These are phyloP conservation scores for Branchinecta lindahli DNA, from an alignment of 1,140 invertebrate genomes.

Conservation along the genomic window DNA sequence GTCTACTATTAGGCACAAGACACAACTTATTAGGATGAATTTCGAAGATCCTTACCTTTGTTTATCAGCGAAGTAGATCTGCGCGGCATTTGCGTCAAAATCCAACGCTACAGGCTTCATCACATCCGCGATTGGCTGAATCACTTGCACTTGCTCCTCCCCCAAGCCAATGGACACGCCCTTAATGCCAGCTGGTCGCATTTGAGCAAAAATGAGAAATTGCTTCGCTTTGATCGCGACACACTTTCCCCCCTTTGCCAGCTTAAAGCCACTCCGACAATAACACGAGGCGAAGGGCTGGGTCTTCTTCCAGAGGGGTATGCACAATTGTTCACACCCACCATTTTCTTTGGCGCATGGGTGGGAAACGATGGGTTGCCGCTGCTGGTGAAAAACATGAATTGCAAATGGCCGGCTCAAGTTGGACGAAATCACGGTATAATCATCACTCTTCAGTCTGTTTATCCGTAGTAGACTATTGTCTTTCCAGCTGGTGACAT, in stretches of 20 bases:
- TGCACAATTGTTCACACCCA: conserved; percentile 37
- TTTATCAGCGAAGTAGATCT: conserved; percentile 52
- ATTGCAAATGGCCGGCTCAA: conserved; percentile 42
- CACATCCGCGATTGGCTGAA: conserved; percentile 48
- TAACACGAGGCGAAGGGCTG: conserved; percentile 43
- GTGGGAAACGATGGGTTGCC: conserved; percentile 44
- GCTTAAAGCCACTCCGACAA: conserved; percentile 49
- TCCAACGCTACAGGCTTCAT: conserved; percentile 46
- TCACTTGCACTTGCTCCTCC: conserved; percentile 35
- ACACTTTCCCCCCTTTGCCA: conserved; percentile 40
- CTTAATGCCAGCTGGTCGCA: conserved; percentile 44
- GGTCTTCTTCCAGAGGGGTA: conserved; percentile 39
- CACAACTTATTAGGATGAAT: no score
- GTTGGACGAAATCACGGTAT: conserved; percentile 32
- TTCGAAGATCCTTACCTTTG: conserved; percentile 35
- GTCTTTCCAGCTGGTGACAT: conserved; percentile 47
- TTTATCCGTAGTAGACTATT: conserved; percentile 41
- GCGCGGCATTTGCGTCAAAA: conserved; percentile 44
- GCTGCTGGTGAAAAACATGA: conserved; percentile 51
- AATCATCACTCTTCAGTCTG: conserved; percentile 36
- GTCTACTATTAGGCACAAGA: no score
- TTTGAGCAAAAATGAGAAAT: conserved; percentile 47
- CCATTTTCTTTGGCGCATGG: conserved; percentile 33
- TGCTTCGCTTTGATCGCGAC: conserved; percentile 34
- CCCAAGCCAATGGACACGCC: conserved; percentile 35